phyloP scores from a whole-genome alignment of 2,113 vertebrate genomes.

The Calidris pygmaea region DNA sequence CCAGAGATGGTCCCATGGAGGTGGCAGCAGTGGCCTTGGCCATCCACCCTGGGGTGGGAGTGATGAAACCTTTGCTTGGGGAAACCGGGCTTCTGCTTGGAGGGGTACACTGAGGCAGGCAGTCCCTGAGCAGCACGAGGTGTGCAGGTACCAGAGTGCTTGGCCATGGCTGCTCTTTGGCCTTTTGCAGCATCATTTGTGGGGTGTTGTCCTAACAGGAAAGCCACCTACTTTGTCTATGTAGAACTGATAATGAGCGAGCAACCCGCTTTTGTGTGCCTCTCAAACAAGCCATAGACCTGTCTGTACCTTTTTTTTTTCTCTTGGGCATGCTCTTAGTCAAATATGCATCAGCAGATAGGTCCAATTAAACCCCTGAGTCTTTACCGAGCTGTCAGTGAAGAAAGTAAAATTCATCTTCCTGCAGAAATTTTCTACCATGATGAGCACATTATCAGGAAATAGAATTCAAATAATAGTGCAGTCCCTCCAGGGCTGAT shows the following conservation, averaged over 20 bases:
- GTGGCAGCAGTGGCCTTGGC: neutral
- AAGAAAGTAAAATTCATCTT: slow-evolving; percentile 53
- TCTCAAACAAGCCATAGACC: neutral
- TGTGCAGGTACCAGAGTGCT: neutral
- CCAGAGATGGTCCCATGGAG: fast-evolving
- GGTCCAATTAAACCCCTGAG: slow-evolving; percentile 37
- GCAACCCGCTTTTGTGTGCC: neutral
- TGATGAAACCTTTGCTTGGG: neutral
- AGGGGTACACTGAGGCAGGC: neutral
- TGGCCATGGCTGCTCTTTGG: neutral
- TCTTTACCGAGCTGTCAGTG: slow-evolving; percentile 34
- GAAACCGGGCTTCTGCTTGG: neutral
- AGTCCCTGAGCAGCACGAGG: neutral
- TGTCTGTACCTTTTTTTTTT: neutral
- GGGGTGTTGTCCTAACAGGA: slow-evolving; percentile 1
- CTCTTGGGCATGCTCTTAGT: neutral
- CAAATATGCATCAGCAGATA: slow-evolving; percentile 13
- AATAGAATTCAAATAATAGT: slow-evolving; percentile 42
- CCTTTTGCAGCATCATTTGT: fast-evolving
- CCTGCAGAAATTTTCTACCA: slow-evolving; percentile 46
- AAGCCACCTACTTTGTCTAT: neutral
- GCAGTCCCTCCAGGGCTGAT: neutral
- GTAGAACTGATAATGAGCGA: neutral
- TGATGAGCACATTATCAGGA: slow-evolving; percentile 53
- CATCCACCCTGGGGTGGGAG: neutral